Percentiles rank a stretch among this genome's conserved stretches.
Conservation (phyloP, 2,797 vertebrate genomes). For the Periparus ater region DNA sequence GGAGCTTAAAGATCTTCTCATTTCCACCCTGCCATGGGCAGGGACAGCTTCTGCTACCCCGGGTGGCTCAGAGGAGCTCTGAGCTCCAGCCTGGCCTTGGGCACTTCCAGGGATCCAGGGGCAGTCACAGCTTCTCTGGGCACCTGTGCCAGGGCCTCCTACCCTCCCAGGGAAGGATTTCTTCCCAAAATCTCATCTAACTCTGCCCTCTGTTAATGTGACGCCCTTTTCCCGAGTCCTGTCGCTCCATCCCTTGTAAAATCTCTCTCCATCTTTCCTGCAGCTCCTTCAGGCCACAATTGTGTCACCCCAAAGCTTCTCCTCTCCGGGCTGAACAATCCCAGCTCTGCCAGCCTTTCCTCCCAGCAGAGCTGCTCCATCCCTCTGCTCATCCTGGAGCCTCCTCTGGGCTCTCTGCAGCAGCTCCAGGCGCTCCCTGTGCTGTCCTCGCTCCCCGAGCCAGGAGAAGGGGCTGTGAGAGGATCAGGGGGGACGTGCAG, state of each 20-base stretch:
- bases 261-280: background rate
- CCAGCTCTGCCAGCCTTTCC: background rate
- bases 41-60: too few relatives aligned
- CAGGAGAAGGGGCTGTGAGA: background rate
- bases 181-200: background rate
- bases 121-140: background rate
- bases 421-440: background rate
- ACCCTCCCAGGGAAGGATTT: background rate
- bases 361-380: background rate
- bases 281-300: accelerated
- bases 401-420: background rate
- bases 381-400: background rate
- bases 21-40: background rate
- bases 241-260: background rate
- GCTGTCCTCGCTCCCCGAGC: background rate
- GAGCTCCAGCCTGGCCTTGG: background rate
- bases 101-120: background rate
- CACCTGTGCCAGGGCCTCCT: background rate
- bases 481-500: background rate
- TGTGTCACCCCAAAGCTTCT: background rate
- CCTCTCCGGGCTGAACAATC: background rate
- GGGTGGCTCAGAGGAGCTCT: background rate
- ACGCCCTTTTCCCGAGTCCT: background rate
- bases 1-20: background rate
- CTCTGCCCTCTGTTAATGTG: accelerated